phyloP scores from a whole-genome alignment of 2,888 invertebrate genomes.

The Melolontha melolontha region DNA sequence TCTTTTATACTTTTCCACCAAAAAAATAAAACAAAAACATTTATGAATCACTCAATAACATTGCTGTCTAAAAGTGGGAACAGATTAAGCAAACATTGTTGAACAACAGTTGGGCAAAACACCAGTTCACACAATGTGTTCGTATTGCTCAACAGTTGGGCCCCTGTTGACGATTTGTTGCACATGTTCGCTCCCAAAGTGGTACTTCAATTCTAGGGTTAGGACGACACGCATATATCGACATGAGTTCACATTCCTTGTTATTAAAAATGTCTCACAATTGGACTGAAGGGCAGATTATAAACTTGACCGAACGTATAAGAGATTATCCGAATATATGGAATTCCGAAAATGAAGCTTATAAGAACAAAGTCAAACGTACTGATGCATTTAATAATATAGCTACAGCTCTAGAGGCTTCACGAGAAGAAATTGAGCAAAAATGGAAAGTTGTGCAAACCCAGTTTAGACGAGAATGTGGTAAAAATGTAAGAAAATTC shows the following conservation, averaged over 20 bases:
- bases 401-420: conserved; percentile 18
- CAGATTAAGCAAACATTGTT: conserved; percentile 11
- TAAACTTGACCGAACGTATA: conserved; percentile 24
- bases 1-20: no score
- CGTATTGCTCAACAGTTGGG: conserved; percentile 14
- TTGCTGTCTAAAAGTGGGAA: conserved; percentile 18
- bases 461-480: conserved; percentile 18
- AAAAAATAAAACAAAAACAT: no score
- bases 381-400: conserved; percentile 33
- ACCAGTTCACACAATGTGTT: not conserved
- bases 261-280: conserved; percentile 22
- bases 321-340: conserved; percentile 32
- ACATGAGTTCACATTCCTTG: not conserved
- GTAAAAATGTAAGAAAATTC: conserved; percentile 12
- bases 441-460: conserved; percentile 32
- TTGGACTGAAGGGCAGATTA: conserved; percentile 26
- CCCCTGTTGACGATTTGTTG: not conserved
- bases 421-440: conserved; percentile 21
- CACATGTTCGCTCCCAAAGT: conserved; percentile 1
- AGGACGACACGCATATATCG: not conserved
- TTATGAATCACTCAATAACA: no score
- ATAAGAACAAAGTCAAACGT: conserved; percentile 30
- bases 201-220: not conserved
- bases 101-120: not conserved
- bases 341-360: conserved; percentile 37